Evolutionary conservation across 2,888 invertebrate genomes (phyloP).

Genomic region (Diploptera punctata): DNA sequence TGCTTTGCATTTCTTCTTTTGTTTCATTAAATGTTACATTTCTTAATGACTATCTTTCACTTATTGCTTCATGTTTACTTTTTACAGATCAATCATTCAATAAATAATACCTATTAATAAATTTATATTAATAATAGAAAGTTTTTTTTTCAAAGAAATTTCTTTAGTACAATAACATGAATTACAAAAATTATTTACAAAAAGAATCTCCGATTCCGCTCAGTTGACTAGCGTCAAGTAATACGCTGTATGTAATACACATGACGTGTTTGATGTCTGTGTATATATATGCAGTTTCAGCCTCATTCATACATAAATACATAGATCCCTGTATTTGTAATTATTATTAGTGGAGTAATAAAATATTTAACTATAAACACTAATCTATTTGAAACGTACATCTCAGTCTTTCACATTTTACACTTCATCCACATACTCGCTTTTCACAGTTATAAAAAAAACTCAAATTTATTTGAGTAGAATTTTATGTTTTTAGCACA

Average conservation of each 20-base stretch:
- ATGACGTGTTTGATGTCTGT: background rate
- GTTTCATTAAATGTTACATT: too few relatives aligned
- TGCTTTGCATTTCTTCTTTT: too few relatives aligned
- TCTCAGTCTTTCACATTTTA: constrained; percentile 33
- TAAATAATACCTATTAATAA: constrained; percentile 12
- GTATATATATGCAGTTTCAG: constrained; percentile 7
- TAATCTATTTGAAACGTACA: background rate
- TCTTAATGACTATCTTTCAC: constrained; percentile 4
- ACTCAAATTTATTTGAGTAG: too few relatives aligned
- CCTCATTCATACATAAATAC: constrained; percentile 39
- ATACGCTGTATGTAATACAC: constrained; percentile 40
- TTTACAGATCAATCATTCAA: constrained; percentile 14
- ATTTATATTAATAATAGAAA: constrained; percentile 1
- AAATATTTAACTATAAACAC: background rate
- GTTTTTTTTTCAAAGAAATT: background rate
- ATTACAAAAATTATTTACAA: background rate
- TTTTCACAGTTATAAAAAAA: too few relatives aligned
- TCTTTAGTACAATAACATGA: background rate
- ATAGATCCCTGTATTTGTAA: constrained; percentile 25
- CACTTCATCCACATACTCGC: background rate
- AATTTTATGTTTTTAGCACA: too few relatives aligned
- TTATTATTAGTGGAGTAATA: background rate
- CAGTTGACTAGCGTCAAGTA: constrained; percentile 43
- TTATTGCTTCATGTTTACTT: background rate
- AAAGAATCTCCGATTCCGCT: constrained; percentile 3